Base-by-base conservation (phyloP, 2,888 invertebrate species). In the Hirtodrosophila histrioides region DNA sequence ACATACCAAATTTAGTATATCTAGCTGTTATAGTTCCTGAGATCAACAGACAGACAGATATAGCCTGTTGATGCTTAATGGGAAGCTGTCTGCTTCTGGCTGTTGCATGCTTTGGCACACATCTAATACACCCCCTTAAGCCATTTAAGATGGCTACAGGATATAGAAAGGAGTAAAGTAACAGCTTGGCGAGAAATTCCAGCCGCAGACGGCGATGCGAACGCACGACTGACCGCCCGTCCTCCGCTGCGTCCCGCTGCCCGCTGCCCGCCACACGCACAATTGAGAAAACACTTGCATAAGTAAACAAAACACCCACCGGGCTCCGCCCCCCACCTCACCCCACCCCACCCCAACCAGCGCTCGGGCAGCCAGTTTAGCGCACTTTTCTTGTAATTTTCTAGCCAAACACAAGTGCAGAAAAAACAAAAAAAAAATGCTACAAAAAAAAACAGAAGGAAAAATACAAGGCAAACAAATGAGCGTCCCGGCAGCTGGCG, bases 271-370 rank as follows among this genome's bases (percentile, higher is more conserved):
- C 61, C 65, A 46, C 69, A 88, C 86, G 87, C 88, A 88, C 88
- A 88, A 88, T 86, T 83, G 84, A 78, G 80, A 78, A 84, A 84
- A 81, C 81, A 79, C 82, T 86, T 86, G 77, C 85, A 81, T 75
- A 79, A 80, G 79, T 75, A 84, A 84, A 84, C 85, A 84, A 81
- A 78, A 63, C 75, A 78, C 70, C 58, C 60, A 65, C 64, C 51
- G 39, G 9, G 68, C 64, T 65, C 64, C 73, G 55, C 63, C 69
- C 57, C 44, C 23, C 6, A n/a, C n/a, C 2, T 17, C 33, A 8
- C 31, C 24, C 11, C 1, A 8, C 3, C 27, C 31, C 23, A 31
- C 27, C 33, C 40, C 11, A 37, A 31, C 31, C 2, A n/a, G 23
- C 58, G 7, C 31, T 11, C 60, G 12, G 51, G 12, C 58, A 51